Evolutionary conservation across 2,797 vertebrate species (phyloP).

Genomic region (Smutsia gigantea): DNA sequence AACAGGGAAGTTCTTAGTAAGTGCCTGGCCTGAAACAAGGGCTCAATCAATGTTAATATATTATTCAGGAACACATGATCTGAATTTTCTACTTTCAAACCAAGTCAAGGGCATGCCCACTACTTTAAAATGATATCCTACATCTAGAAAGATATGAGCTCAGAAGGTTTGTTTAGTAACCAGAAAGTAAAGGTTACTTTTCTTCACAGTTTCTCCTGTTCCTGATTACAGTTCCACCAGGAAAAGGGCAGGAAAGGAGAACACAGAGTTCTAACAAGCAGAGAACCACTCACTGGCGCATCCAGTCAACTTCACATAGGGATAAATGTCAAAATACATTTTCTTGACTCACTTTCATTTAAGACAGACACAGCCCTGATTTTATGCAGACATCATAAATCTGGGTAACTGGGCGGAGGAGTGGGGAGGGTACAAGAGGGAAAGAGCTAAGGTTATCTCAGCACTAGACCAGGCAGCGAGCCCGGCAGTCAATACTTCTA

Average conservation of each 20-base stretch:
- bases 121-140: neutral
- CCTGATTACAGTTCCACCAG: neutral
- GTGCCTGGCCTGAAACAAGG: neutral
- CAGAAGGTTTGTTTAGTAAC: neutral
- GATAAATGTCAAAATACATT: neutral
- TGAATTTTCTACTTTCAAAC: neutral
- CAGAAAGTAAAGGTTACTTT: slow-evolving; percentile 9
- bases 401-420: neutral
- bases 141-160: slow-evolving; percentile 14
- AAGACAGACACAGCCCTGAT: neutral
- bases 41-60: neutral
- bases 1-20: neutral
- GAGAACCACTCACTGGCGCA: neutral
- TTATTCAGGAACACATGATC: neutral
- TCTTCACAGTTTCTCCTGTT: neutral
- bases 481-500: neutral
- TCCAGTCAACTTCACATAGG: neutral
- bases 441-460: neutral
- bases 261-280: neutral
- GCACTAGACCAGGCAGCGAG: neutral
- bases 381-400: neutral
- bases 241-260: neutral
- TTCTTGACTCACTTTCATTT: slow-evolving; percentile 16
- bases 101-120: neutral
- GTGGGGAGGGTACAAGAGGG: neutral